Evolutionary conservation across 2,888 invertebrate species (phyloP).

Genomic region (Eulithis prunata): DNA sequence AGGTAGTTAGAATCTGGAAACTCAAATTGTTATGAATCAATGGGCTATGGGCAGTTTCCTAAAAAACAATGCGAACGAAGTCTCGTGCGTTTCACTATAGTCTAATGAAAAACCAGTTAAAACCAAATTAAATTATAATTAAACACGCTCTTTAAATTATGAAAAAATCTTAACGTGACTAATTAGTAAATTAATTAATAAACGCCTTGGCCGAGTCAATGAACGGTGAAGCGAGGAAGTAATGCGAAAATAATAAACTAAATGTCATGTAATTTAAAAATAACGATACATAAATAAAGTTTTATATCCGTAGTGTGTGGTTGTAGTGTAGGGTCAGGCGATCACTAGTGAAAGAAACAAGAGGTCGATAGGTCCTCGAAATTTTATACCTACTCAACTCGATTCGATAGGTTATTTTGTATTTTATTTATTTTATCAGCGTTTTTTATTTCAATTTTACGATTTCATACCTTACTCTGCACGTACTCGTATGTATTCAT

Average conservation of each 20-base stretch:
- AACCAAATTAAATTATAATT: constrained; percentile 6
- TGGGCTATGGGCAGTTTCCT: no score
- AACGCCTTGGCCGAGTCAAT: constrained; percentile 30
- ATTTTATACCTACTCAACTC: neutral
- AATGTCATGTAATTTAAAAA: constrained; percentile 22
- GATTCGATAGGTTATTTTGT: no score
- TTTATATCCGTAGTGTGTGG: constrained; percentile 14
- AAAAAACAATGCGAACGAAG: constrained; percentile 2
- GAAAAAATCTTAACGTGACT: constrained; percentile 8
- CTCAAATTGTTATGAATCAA: no score
- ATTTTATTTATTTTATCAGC: no score
- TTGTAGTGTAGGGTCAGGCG: constrained; percentile 20
- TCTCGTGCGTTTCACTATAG: neutral
- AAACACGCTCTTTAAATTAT: constrained; percentile 16
- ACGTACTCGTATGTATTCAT: no score
- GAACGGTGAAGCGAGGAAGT: constrained; percentile 25
- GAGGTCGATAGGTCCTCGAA: neutral
- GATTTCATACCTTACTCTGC: no score
- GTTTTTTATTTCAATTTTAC: no score
- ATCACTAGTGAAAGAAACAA: constrained; percentile 5
- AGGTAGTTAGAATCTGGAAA: no score
- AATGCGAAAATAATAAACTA: constrained; percentile 8
- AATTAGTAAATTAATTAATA: constrained; percentile 8
- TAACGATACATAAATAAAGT: constrained; percentile 11
- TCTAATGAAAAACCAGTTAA: constrained; percentile 8